Evolutionary conservation across 1,140 invertebrate genomes (phyloP).

Genomic region (Diabrotica virgifera): DNA sequence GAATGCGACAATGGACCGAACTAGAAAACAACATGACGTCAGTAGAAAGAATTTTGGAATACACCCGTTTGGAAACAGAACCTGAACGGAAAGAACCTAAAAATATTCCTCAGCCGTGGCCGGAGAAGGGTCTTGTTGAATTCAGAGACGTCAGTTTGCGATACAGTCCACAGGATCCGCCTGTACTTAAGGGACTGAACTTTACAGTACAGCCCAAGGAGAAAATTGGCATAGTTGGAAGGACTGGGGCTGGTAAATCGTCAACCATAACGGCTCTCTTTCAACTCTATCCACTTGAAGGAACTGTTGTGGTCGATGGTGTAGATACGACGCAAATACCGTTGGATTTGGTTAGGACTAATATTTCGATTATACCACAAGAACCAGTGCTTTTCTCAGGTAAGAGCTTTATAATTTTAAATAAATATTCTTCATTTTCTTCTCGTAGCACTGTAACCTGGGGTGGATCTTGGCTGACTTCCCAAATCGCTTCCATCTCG

Average conservation of each 20-base stretch:
- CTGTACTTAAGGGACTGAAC: slow-evolving; percentile 71
- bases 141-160: slow-evolving; percentile 65
- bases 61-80: slow-evolving; percentile 67
- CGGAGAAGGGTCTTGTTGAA: slow-evolving; percentile 62
- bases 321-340: slow-evolving; percentile 60
- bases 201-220: slow-evolving; percentile 59
- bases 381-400: slow-evolving; percentile 85
- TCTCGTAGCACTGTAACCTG: no score
- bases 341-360: slow-evolving; percentile 66
- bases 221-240: slow-evolving; percentile 75
- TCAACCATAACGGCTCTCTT: slow-evolving; percentile 73
- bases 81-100: slow-evolving; percentile 50
- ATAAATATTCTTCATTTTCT: no score
- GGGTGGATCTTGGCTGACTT: no score
- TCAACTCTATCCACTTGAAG: slow-evolving; percentile 54
- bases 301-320: slow-evolving; percentile 57
- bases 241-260: slow-evolving; percentile 81
- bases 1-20: slow-evolving; percentile 61
- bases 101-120: slow-evolving; percentile 60
- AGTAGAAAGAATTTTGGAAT: slow-evolving; percentile 75
- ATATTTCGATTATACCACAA: slow-evolving; percentile 81
- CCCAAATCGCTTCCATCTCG: no score
- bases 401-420: not conserved
- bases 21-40: slow-evolving; percentile 77
- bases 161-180: slow-evolving; percentile 60